Conservation (phyloP, 2,113 vertebrate species). For the Syngnathus scovelli region DNA sequence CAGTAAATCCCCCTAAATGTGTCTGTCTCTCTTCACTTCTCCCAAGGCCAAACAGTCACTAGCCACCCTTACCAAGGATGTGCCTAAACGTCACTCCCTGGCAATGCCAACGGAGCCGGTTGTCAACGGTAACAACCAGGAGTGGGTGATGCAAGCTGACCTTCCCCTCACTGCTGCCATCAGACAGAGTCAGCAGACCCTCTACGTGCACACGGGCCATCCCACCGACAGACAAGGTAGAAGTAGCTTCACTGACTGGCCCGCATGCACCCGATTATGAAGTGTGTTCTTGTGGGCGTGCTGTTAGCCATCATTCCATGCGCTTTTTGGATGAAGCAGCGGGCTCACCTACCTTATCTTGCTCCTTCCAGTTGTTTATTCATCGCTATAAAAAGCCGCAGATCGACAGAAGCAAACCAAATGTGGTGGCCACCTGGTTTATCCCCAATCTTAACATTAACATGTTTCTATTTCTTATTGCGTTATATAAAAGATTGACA, state of each 20-base stretch:
- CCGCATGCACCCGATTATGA: conserved; percentile 40
- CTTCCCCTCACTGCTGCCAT: conserved; percentile 95
- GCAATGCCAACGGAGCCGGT: conserved; percentile 94
- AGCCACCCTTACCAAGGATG: conserved; percentile 94
- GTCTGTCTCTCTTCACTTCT: conserved; percentile 13
- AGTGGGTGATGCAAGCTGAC: conserved; percentile 98
- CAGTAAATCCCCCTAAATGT: neutral
- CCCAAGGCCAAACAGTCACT: conserved; percentile 95
- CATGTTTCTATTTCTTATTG: too few species aligned
- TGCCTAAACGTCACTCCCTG: conserved; percentile 92
- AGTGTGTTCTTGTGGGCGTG: conserved; percentile 33
- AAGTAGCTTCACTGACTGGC: conserved; percentile 8
- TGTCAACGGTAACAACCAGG: conserved; percentile 97
- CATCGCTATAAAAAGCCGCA: conserved; percentile 7
- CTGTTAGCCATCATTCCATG: conserved; percentile 30
- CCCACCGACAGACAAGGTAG: conserved; percentile 89
- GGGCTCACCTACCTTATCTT: conserved; percentile 1
- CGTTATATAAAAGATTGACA: too few species aligned
- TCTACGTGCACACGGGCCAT: conserved; percentile 87
- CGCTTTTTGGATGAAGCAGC: conserved; percentile 29
- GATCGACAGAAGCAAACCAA: neutral
- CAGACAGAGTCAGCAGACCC: conserved; percentile 96
- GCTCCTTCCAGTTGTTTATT: conserved; percentile 12
- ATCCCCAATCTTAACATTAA: neutral
- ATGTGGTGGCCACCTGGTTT: neutral